phyloP scores from a whole-genome alignment of 2,888 invertebrate species.

The Theodoxus fluviatilis region DNA sequence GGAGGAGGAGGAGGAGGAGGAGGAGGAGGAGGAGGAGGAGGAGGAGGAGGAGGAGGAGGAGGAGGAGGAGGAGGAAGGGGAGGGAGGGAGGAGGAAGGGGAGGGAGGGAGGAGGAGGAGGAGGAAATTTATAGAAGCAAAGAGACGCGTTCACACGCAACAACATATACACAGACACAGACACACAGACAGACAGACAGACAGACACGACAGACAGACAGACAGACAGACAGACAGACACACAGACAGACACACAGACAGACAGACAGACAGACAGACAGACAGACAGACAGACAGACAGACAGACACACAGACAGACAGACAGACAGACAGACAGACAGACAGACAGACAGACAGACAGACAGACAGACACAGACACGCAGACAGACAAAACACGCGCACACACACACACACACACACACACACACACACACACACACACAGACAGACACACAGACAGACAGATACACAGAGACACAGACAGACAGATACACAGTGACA shows the following conservation, averaged over 20 bases:
- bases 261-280: background rate
- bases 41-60: conserved; percentile 2
- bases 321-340: background rate
- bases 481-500: background rate
- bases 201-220: conserved; percentile 2
- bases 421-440: background rate
- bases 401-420: background rate
- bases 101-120: background rate
- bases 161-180: background rate
- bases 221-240: conserved; percentile 3
- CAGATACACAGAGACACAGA: background rate
- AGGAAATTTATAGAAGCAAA: background rate
- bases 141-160: background rate
- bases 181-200: conserved; percentile 5
- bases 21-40: background rate
- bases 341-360: conserved; percentile 1
- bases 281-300: conserved; percentile 16
- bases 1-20: background rate
- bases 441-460: background rate
- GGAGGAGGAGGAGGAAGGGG: background rate
- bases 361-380: background rate
- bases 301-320: conserved; percentile 13
- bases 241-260: conserved; percentile 12
- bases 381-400: background rate
- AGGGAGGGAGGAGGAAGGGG: background rate